Evolutionary conservation across 2,797 vertebrate genomes (phyloP).

Genomic region (Ispidina picta): DNA sequence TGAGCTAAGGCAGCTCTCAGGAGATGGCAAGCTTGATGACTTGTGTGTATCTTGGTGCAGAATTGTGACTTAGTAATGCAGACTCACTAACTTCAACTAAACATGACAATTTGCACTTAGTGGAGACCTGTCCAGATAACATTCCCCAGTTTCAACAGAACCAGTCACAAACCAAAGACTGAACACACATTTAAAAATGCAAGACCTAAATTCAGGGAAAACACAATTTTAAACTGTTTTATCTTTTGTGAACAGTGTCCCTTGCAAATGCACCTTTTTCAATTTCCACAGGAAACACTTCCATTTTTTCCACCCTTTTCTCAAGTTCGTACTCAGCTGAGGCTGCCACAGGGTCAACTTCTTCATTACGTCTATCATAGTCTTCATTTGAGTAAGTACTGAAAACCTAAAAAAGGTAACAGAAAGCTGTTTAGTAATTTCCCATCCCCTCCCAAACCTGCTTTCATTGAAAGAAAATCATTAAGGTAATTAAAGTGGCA

Average conservation of each 20-base stretch:
- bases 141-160: background rate
- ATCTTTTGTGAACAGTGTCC: background rate
- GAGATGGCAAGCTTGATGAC: background rate
- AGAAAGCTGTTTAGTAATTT: background rate
- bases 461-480: background rate
- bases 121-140: background rate
- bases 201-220: background rate
- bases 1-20: no score
- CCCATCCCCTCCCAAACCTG: background rate
- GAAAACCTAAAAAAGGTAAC: conserved; percentile 82
- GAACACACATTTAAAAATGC: background rate
- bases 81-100: background rate
- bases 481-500: background rate
- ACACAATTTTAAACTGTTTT: background rate
- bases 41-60: background rate
- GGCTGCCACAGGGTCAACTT: conserved; percentile 92
- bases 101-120: background rate
- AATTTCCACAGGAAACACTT: conserved; percentile 93
- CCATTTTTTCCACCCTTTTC: conserved; percentile 95
- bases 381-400: conserved; percentile 93
- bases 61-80: background rate
- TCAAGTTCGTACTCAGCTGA: conserved; percentile 94
- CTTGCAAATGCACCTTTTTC: conserved; percentile 84
- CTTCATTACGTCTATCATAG: conserved; percentile 92
- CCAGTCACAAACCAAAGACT: background rate